Evolutionary conservation across 2,888 invertebrate genomes (phyloP), one percentile per base, ranked within the genome.

Genomic region (Drosophila putrida): DNA sequence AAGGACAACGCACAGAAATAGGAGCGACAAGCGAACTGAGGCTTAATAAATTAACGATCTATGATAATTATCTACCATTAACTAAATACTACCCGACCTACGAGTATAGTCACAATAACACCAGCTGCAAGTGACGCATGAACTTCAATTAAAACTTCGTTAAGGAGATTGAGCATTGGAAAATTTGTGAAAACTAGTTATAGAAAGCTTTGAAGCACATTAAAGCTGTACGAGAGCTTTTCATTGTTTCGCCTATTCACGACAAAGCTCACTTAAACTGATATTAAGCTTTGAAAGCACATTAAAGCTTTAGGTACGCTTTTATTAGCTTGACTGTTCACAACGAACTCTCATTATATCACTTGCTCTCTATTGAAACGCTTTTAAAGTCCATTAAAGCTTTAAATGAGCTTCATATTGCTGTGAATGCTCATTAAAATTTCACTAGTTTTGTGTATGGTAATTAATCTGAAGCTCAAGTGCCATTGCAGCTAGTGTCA

Each of bases 41-140:
- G 78, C 83, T 80, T 72, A 78, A 88, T 84, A 84, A 88, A 83
- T 86, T 68, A 80, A 62, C 41, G 59, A 63, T 75, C 49, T 57
- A 51, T 55, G 41, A 70, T n/a, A n/a, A 68, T 84, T 84, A 70
- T 64, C 82, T 82, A 55, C 33, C 5, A 41, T 43, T 31, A 79
- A 69, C 65, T 80, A 79, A 70, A 63, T 54, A 60, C 80, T 82
- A 71, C 72, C 65, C 69, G 36, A 49, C 39, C 57, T 25, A 60
- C 47, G 10, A 31, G 10, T 36, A 11, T 35, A 25, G 31, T 25
- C n/a, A 36, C 49, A 66, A 54, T 55, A 41, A 66, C 53, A 72
- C 15, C 9, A 13, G 60, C 63, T 60, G 35, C 11, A 47, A 58
- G 27, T n/a, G 43, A 6, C 20, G 8, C 36, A 15, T 35, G 20